A percentile compares a stretch with the other conserved stretches of the same genome.
Evolutionary conservation across 2,797 vertebrate species (phyloP).

Genomic region (Apodemus agrarius): DNA sequence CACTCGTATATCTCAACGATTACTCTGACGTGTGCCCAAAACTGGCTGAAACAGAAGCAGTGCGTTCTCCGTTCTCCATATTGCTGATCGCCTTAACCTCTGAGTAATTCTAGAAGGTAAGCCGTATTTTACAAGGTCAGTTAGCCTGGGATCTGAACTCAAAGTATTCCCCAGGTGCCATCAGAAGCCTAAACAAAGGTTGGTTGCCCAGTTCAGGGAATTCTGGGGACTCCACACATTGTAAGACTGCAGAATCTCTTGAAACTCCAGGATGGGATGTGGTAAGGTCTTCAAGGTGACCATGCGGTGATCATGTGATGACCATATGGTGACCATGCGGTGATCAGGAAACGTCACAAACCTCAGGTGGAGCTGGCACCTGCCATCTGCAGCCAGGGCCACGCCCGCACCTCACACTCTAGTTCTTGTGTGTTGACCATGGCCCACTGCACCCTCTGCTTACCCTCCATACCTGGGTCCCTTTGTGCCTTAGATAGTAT

Average conservation of each 20-base stretch:
- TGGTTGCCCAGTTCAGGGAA: not conserved
- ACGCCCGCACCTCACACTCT: not conserved
- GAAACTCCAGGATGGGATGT: not conserved
- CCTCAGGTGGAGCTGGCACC: not conserved
- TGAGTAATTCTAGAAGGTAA: slow-evolving; percentile 25
- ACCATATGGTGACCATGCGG: not conserved
- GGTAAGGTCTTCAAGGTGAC: not conserved
- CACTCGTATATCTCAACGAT: not conserved
- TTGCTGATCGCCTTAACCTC: not conserved
- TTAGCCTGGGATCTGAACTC: not conserved
- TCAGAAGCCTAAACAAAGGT: not conserved
- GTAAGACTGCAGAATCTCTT: not conserved
- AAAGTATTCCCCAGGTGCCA: not conserved
- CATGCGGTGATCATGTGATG: not conserved
- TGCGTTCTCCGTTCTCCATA: not conserved
- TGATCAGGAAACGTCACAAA: not conserved
- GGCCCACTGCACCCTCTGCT: too few relatives aligned
- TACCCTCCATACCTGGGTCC: too few relatives aligned
- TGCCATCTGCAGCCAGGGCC: not conserved
- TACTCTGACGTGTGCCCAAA: not conserved
- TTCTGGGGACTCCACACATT: not conserved
- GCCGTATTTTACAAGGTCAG: not conserved
- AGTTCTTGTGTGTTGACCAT: not conserved
- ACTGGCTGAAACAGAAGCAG: not conserved
- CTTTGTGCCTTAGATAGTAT: not conserved